Evolutionary conservation across 2,797 vertebrate species (phyloP).

Genomic region (Erpetoichthys calabaricus): DNA sequence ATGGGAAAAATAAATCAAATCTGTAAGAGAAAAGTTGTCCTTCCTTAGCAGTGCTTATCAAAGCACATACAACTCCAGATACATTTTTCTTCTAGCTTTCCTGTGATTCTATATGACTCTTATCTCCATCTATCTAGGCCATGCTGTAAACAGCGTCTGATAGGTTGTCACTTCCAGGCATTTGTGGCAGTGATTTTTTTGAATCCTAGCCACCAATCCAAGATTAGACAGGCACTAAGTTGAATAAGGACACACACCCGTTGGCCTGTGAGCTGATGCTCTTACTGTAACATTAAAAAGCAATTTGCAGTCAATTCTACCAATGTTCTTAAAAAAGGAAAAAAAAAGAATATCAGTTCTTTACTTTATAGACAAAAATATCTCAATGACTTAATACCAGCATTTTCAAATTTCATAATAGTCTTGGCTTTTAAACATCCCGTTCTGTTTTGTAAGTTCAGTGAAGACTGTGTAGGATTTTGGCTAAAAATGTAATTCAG

Average conservation of each 20-base stretch:
- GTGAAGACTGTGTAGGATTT: too few relatives aligned
- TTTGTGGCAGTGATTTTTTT: neutral
- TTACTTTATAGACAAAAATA: too few relatives aligned
- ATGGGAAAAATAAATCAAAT: too few relatives aligned
- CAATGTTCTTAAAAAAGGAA: too few relatives aligned
- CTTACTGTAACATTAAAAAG: neutral
- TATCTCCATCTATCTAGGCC: neutral
- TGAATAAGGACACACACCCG: neutral
- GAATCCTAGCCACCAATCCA: conserved; percentile 1
- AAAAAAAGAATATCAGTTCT: too few relatives aligned
- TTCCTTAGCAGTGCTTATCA: too few relatives aligned
- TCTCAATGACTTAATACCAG: too few relatives aligned
- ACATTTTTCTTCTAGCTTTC: neutral
- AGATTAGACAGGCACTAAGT: conserved; percentile 3
- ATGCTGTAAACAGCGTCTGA: neutral
- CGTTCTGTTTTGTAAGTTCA: too few relatives aligned
- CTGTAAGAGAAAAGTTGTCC: too few relatives aligned
- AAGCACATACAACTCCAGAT: neutral
- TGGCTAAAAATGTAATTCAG: too few relatives aligned
- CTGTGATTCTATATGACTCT: neutral
- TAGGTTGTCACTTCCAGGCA: neutral
- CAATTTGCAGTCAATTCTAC: neutral
- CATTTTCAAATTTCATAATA: too few relatives aligned
- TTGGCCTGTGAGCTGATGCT: neutral
- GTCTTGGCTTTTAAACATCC: too few relatives aligned